Conservation (phyloP, 2,888 invertebrate genomes). For the Aporophyla nigra region DNA sequence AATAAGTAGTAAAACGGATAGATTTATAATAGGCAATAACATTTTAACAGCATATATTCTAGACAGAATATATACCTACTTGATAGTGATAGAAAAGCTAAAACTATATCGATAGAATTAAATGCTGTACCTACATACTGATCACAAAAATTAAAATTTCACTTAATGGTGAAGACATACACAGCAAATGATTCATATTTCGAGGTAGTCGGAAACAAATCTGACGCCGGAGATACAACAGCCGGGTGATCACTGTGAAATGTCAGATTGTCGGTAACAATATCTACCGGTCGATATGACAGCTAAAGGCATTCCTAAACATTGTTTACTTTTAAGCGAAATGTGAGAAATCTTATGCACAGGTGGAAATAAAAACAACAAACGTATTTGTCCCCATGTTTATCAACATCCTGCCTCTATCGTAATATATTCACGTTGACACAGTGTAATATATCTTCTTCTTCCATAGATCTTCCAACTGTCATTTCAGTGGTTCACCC, state of each 20-base stretch:
- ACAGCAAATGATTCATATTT: constrained; percentile 15
- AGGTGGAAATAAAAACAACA: too few species aligned
- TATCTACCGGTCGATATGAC: too few species aligned
- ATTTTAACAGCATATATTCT: neutral
- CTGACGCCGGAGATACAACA: constrained; percentile 15
- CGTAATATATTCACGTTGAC: too few species aligned
- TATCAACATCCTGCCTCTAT: too few species aligned
- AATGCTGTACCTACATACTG: neutral
- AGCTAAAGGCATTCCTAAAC: neutral
- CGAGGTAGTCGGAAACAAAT: neutral
- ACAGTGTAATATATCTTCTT: too few species aligned
- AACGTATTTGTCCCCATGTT: too few species aligned
- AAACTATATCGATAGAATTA: neutral
- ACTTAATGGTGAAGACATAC: neutral
- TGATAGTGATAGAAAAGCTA: neutral
- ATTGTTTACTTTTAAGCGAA: neutral
- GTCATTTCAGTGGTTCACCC: neutral
- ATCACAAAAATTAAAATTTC: neutral
- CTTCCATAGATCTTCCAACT: neutral
- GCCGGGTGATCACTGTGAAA: constrained; percentile 3
- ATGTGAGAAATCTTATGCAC: neutral
- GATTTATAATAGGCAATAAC: neutral
- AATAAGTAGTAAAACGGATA: neutral
- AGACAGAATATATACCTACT: neutral
- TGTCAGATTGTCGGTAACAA: neutral